Conservation (phyloP, 2,797 vertebrate species). For the Acestrorhynchus altus region DNA sequence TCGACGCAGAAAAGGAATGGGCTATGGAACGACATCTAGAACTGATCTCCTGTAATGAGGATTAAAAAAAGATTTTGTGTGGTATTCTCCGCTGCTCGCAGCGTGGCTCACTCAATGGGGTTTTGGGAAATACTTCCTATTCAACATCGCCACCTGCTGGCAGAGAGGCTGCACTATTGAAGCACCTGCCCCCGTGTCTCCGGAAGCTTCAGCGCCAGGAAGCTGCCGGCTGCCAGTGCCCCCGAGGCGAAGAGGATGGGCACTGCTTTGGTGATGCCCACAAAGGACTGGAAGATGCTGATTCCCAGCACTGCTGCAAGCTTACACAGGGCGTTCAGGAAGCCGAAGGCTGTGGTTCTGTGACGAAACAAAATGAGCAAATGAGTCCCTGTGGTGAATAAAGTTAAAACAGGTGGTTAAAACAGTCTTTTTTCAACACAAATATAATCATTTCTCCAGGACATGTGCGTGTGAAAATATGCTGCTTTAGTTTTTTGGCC, state of each 20-base stretch:
- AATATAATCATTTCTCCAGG: too few relatives aligned
- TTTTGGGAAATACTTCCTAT: slow-evolving; percentile 47
- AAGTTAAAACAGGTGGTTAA: too few relatives aligned
- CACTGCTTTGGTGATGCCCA: slow-evolving; percentile 95
- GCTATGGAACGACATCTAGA: slow-evolving; percentile 24
- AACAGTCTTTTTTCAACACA: too few relatives aligned
- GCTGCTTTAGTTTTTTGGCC: too few relatives aligned
- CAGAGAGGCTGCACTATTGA: slow-evolving; percentile 77
- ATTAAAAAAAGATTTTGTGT: slow-evolving; percentile 8
- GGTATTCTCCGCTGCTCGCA: slow-evolving; percentile 49
- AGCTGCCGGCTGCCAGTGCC: slow-evolving; percentile 90
- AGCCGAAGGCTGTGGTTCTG: slow-evolving; percentile 94
- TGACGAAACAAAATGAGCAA: slow-evolving; percentile 11
- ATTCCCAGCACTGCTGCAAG: slow-evolving; percentile 93
- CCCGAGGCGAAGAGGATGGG: slow-evolving; percentile 93
- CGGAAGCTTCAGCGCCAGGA: slow-evolving; percentile 91
- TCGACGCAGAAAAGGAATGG: slow-evolving; percentile 7
- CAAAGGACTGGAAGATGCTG: slow-evolving; percentile 97
- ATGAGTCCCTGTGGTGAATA: too few relatives aligned
- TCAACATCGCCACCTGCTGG: slow-evolving; percentile 58
- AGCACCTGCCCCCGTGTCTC: slow-evolving; percentile 95
- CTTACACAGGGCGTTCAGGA: slow-evolving; percentile 95
- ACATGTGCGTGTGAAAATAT: too few relatives aligned
- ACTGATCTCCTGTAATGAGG: slow-evolving; percentile 23
- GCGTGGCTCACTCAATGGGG: slow-evolving; percentile 61